Conservation (phyloP, 2,888 invertebrate species). For the Tiphia femorata region DNA sequence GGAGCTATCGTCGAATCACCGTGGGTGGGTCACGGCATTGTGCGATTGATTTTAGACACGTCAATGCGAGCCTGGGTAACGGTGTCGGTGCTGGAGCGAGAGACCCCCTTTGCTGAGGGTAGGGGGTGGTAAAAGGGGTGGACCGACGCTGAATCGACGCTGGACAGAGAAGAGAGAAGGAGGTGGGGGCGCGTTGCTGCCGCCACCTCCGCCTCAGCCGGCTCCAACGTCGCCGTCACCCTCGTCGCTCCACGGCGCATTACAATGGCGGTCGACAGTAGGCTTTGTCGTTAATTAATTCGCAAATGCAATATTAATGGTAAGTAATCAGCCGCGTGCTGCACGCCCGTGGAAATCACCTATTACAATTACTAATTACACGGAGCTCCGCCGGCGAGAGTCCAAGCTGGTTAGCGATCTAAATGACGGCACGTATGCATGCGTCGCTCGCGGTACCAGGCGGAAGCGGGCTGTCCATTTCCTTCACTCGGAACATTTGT, state of each 20-base stretch:
- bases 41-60: conserved; percentile 59
- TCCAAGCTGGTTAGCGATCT: not conserved
- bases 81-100: conserved; percentile 23
- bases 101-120: conserved; percentile 22
- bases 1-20: conserved; percentile 23
- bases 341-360: conserved; percentile 45
- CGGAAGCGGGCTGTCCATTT: no score
- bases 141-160: conserved; percentile 5
- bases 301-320: conserved; percentile 64
- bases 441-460: no score
- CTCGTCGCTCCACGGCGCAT: conserved; percentile 26
- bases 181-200: conserved; percentile 2
- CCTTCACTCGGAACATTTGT: no score
- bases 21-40: conserved; percentile 22
- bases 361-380: conserved; percentile 64
- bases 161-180: no score
- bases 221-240: not conserved
- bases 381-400: conserved; percentile 19
- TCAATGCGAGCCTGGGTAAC: conserved; percentile 37
- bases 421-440: not conserved
- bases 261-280: conserved; percentile 50
- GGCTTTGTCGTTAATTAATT: conserved; percentile 65
- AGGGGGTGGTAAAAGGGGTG: conserved; percentile 16
- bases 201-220: conserved; percentile 13
- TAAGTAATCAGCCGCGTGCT: conserved; percentile 61